Base-by-base conservation (phyloP, 2,113 vertebrate species). In the Leptocoma aspasia region DNA sequence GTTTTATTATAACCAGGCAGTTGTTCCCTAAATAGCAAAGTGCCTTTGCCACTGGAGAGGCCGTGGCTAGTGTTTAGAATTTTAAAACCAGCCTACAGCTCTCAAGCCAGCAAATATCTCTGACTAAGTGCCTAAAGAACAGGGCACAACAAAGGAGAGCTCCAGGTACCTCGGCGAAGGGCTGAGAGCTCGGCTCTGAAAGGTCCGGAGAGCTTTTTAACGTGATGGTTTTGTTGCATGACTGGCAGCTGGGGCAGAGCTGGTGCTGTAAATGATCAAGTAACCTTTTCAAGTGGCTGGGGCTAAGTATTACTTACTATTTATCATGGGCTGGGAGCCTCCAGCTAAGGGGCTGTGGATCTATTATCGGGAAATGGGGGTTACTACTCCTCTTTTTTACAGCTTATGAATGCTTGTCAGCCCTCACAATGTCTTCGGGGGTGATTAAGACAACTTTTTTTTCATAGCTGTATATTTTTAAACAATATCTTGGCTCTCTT, bases 401-500 rank as follows among this genome's bases (percentile, higher is more conserved):
- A n/a, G 86, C 87, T 87, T 92, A 91, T 94, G 95, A 97, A 88
- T 84, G 79, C 89, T 70, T 96, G 85, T 94, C 96, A 96, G 78
- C 87, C 54, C 64, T 94, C 94, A 87, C 91, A 86, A 90, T 93
- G 89, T 96, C 95, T 94, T 90, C 82, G 28, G 84, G 26, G 89
- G 83, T 91, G 85, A 93, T 97, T 94, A 92, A 93, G 86, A 92
- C 86, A 82, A 94, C 89, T 93, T 92, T 86, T 91, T 63, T 78
- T 92, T 82, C 60, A 84, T 61, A 82, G 94, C 80, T n/a, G 2
- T 94, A 75, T 96, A 94, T 97, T 97, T 90, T 95, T 91, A 93
- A 97, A 97, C 96, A 97, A 95, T 96, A 92, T 95, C 95, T 95
- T 96, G 95, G 95, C 95, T 92, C 80, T 91, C 83, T 82, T 92